These are phyloP conservation scores for Balearica regulorum DNA, from an alignment of 2,797 vertebrate genomes.

Conservation along the genomic window DNA sequence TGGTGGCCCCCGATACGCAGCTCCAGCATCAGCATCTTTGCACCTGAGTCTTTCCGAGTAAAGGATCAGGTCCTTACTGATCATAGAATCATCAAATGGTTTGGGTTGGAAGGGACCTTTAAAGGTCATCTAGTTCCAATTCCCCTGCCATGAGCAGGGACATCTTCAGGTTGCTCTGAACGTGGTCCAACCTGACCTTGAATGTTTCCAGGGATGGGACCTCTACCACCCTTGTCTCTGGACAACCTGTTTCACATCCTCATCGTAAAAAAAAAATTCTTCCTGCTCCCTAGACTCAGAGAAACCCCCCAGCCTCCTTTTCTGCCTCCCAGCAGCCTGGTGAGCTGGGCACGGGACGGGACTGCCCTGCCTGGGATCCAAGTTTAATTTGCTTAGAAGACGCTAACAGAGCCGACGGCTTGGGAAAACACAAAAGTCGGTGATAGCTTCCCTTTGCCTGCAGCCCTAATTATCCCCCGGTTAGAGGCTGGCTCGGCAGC, in stretches of 20 bases:
- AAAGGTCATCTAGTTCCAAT: background rate
- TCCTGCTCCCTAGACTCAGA: background rate
- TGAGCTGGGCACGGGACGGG: fast-evolving
- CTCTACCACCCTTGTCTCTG: no score
- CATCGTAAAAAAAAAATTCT: no score
- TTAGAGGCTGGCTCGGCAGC: background rate
- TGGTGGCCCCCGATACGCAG: fast-evolving
- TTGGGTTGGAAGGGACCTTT: background rate
- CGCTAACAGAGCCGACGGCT: fast-evolving
- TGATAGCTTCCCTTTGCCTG: background rate
- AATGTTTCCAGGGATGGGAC: background rate
- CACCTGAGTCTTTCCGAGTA: background rate
- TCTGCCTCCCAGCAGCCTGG: background rate
- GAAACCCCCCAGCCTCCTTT: fast-evolving
- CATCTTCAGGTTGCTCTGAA: background rate
- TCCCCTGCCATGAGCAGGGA: background rate
- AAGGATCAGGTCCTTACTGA: background rate
- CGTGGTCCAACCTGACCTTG: fast-evolving
- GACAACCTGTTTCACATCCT: background rate
- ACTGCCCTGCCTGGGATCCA: background rate
- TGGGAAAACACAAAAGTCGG: background rate
- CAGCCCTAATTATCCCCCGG: background rate
- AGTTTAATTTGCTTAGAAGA: background rate
- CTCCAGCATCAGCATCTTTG: background rate
- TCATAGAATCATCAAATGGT: background rate